phyloP scores from a whole-genome alignment of 2,888 invertebrate species.

The Sesia bembeciformis region DNA sequence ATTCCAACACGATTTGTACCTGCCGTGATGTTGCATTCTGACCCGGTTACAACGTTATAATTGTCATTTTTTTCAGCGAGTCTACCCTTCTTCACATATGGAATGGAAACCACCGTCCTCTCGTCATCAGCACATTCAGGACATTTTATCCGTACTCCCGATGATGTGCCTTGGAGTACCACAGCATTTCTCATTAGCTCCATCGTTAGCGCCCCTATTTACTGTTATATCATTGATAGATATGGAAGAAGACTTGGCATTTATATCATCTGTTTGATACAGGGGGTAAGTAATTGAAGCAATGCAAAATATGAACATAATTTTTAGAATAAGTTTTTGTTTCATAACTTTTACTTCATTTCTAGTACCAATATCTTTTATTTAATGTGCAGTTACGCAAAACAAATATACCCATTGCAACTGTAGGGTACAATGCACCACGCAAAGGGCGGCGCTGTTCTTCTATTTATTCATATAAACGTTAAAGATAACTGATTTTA shows the following conservation, averaged over 20 bases:
- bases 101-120: slow-evolving; percentile 40
- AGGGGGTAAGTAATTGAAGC: slow-evolving; percentile 38
- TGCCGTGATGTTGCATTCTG: too few species aligned
- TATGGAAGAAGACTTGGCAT: slow-evolving; percentile 42
- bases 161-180: slow-evolving; percentile 39
- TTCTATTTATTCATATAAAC: too few species aligned
- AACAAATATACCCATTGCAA: too few species aligned
- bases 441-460: too few species aligned
- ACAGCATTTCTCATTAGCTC: slow-evolving; percentile 36
- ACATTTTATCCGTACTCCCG: slow-evolving; percentile 23
- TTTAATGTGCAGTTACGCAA: too few species aligned
- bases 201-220: slow-evolving; percentile 27
- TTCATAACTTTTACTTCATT: too few species aligned
- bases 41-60: background rate
- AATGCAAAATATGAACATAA: background rate
- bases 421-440: too few species aligned
- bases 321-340: background rate
- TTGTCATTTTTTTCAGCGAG: slow-evolving; percentile 30
- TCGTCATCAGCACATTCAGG: slow-evolving; percentile 38
- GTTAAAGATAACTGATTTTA: too few species aligned
- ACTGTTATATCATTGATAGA: slow-evolving; percentile 30
- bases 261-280: slow-evolving; percentile 40
- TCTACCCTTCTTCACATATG: slow-evolving; percentile 53
- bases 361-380: too few species aligned
- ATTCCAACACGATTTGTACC: too few species aligned